Evolutionary conservation across 2,797 vertebrate genomes (phyloP), one percentile per base, ranked within the genome.

Genomic region (Pipistrellus pipistrellus): DNA sequence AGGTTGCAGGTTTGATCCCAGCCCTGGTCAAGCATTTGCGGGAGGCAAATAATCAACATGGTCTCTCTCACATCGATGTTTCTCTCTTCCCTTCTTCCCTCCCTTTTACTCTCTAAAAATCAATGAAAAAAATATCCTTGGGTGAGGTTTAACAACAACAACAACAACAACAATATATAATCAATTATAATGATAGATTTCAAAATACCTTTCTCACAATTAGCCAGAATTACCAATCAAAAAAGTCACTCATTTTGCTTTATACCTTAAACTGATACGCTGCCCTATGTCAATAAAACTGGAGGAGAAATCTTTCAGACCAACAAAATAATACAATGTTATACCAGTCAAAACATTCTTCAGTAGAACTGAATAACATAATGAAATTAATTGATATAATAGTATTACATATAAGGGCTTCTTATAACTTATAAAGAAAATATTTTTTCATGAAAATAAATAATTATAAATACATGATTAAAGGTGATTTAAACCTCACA

Each of bases 401-500:
- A 59, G 30, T 62, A 62, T 23, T 23, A 87, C 3, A 20, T 59
- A 32, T 64, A 68, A 84, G 25, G 35, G 80, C 25, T 88, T 84
- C 21, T 78, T 88, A 55, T 17, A 68, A 75, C 18, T 11, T 30
- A 76, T 10, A 73, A 21, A 71, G 62, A 90, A 68, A 75, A 25
- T 57, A 30, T 64, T 53, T 88, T 72, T 72, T 62, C 30, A 80
- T 73, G 41, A 88, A 92, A 91, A 68, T 57, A 32, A 75, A 88
- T 73, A 78, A 76, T 62, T 51, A 72, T 69, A 66, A 18, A 81
- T 38, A n/a, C 15, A 46, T 32, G 23, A 76, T 75, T 44, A 55
- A 85, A 72, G 64, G 14, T 68, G 35, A 77, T 14, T 12, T 48
- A 46, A 88, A 84, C 55, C 25, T 0, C 4, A 35, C 51, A 81